Percentiles rank a stretch among this genome's conserved stretches.
Evolutionary conservation across 2,797 vertebrate genomes (phyloP).

Genomic region (Centropyge bicolor): DNA sequence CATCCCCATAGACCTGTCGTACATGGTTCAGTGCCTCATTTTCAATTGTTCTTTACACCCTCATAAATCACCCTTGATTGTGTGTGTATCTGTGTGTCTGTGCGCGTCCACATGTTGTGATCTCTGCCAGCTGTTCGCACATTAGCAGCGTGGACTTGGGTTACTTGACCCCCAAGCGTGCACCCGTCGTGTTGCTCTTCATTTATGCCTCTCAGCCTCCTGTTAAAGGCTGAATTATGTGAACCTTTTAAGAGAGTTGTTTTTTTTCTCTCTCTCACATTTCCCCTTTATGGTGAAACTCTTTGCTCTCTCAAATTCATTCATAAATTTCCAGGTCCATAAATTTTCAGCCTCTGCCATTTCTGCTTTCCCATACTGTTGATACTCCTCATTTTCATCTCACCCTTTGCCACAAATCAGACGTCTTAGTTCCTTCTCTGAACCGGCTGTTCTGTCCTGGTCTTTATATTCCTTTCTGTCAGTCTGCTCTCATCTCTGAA

Average conservation of each 20-base stretch:
- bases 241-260: constrained; percentile 18
- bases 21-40: constrained; percentile 77
- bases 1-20: constrained; percentile 71
- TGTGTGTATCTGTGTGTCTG: constrained; percentile 35
- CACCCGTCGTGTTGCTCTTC: constrained; percentile 48
- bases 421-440: not conserved
- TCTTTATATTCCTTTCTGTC: constrained; percentile 7
- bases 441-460: constrained; percentile 17
- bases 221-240: constrained; percentile 36
- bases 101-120: constrained; percentile 28
- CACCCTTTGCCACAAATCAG: constrained; percentile 33
- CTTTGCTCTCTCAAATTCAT: constrained; percentile 7
- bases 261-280: not conserved
- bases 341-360: constrained; percentile 29
- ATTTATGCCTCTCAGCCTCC: constrained; percentile 22
- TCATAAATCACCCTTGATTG: constrained; percentile 73
- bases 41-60: constrained; percentile 77
- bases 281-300: constrained; percentile 15
- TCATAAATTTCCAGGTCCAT: constrained; percentile 38
- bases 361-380: constrained; percentile 26
- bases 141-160: constrained; percentile 43
- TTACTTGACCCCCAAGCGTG: constrained; percentile 51
- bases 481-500: not conserved
- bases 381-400: constrained; percentile 28
- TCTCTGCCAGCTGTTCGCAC: constrained; percentile 59